A percentile compares a stretch with the other conserved stretches of the same genome.
These are phyloP conservation scores for Penaeus chinensis DNA, from an alignment of 1,140 invertebrate genomes.

Conservation along the genomic window DNA sequence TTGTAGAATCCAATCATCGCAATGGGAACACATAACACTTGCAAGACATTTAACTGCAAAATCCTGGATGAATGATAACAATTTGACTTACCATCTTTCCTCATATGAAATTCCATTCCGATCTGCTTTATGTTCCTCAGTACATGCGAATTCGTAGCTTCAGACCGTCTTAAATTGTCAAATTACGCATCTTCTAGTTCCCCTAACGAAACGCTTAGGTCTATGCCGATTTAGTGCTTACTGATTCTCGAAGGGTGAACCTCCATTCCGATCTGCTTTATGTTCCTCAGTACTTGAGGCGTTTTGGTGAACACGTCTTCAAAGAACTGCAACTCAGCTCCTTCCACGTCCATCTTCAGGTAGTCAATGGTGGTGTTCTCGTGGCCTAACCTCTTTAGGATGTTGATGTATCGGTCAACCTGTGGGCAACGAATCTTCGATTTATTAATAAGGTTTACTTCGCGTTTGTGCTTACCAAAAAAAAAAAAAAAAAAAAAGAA, in stretches of 20 bases:
- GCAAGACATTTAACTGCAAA: too few relatives aligned
- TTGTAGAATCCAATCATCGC: too few relatives aligned
- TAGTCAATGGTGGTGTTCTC: constrained; percentile 61
- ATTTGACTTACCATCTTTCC: neutral
- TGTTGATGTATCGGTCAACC: constrained; percentile 21
- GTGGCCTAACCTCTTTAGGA: constrained; percentile 12
- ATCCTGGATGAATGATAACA: too few relatives aligned
- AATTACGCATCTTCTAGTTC: too few relatives aligned
- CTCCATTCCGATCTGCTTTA: constrained; percentile 31
- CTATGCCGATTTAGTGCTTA: too few relatives aligned
- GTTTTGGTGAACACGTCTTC: constrained; percentile 17
- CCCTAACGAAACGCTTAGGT: too few relatives aligned
- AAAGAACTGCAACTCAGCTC: constrained; percentile 21
- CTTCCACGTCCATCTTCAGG: constrained; percentile 42
- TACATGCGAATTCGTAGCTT: neutral
- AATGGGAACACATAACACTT: too few relatives aligned
- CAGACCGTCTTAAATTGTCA: too few relatives aligned
- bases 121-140: constrained; percentile 37
- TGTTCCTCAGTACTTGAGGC: constrained; percentile 30
- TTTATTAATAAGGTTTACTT: neutral
- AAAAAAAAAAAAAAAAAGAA: neutral
- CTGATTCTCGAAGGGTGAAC: neutral
- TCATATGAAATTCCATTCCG: constrained; percentile 30
- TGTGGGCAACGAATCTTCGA: neutral
- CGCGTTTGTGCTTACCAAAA: neutral